Conservation (phyloP, 2,113 vertebrate species). For the Thalassarche chlororhynchos region DNA sequence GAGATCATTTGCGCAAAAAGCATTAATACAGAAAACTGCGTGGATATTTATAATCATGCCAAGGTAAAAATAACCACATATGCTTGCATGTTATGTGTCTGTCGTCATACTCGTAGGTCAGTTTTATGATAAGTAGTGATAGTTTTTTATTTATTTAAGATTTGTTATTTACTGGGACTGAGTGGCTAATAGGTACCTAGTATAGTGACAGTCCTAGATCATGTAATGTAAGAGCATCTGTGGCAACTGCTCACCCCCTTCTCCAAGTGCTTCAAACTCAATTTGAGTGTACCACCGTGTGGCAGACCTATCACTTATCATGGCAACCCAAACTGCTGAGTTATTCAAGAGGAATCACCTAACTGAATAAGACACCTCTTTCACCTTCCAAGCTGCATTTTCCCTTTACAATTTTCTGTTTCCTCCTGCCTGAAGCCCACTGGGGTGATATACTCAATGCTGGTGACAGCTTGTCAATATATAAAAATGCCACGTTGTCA, state of each 20-base stretch:
- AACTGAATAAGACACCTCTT: background rate
- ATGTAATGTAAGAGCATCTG: background rate
- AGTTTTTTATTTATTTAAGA: background rate
- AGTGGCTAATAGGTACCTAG: background rate
- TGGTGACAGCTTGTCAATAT: constrained; percentile 30
- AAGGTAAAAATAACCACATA: constrained; percentile 80
- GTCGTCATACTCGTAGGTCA: accelerated
- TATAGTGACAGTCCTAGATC: background rate
- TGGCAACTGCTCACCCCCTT: background rate
- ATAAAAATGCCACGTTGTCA: background rate
- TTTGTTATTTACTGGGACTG: background rate
- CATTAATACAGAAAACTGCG: constrained; percentile 95
- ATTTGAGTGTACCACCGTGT: background rate
- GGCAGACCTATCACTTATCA: background rate
- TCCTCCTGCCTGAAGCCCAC: background rate
- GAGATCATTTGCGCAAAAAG: constrained; percentile 98
- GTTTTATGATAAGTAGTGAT: background rate
- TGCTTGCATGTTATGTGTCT: background rate
- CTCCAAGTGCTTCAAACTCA: background rate
- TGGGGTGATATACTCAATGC: background rate
- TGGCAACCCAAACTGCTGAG: background rate
- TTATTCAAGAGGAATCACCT: background rate
- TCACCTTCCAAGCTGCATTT: background rate
- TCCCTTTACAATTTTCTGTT: background rate
- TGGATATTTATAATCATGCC: constrained; percentile 98